Conservation (phyloP, 2,113 vertebrate species). For the Passer domesticus region DNA sequence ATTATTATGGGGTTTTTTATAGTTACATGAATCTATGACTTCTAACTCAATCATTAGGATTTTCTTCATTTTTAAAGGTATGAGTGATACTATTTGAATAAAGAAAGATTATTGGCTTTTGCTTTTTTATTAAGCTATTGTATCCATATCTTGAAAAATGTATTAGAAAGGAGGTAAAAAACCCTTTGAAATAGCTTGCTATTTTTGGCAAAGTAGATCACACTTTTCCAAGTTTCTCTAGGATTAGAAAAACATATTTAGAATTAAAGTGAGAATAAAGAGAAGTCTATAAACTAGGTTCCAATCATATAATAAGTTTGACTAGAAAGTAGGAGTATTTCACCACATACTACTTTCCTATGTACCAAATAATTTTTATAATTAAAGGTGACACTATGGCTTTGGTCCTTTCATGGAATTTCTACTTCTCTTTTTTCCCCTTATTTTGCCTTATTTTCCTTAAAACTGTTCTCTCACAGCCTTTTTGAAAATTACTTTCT, state of each 20-base stretch:
- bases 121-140: conserved; percentile 3
- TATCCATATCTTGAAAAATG: neutral
- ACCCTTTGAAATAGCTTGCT: neutral
- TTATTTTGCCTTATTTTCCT: neutral
- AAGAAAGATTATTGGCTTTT: conserved; percentile 3
- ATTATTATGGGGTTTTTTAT: neutral
- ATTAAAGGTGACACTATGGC: neutral
- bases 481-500: neutral
- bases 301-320: neutral
- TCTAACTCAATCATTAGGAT: neutral
- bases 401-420: neutral
- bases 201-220: conserved; percentile 25
- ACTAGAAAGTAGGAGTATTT: neutral
- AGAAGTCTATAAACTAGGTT: neutral
- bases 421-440: neutral
- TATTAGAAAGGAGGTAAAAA: neutral
- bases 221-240: neutral
- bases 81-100: neutral
- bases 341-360: neutral
- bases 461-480: neutral
- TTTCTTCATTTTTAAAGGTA: neutral
- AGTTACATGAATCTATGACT: neutral
- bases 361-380: neutral
- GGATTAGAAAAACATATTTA: neutral
- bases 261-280: neutral